Evolutionary conservation across 2,113 vertebrate genomes (phyloP), one percentile per base, ranked within the genome.

Genomic region (Ornithorhynchus anatinus): DNA sequence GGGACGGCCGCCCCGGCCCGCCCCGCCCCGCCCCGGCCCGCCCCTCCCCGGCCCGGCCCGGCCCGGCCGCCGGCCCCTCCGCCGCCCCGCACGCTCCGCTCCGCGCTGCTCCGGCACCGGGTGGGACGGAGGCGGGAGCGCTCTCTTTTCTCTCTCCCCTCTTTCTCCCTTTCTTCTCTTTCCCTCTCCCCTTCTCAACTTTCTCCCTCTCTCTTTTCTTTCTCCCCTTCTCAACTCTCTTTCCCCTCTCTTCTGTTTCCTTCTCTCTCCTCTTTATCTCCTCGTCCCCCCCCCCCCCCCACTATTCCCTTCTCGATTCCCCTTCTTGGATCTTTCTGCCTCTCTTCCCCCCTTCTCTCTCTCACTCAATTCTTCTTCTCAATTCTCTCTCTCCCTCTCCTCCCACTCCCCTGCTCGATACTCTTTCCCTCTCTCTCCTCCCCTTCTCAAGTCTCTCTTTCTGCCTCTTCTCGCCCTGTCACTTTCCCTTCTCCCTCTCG

Each of bases 291-390:
- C n/a, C n/a, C n/a, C n/a, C n/a, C n/a, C n/a, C n/a, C n/a, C n/a
- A n/a, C n/a, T n/a, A n/a, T n/a, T n/a, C n/a, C n/a, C n/a, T n/a
- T n/a, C n/a, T n/a, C n/a, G n/a, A n/a, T n/a, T n/a, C n/a, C n/a
- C n/a, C n/a, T n/a, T n/a, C n/a, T n/a, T n/a, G n/a, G 45, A 83
- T 76, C 82, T 87, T 82, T 72, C 42, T 47, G 47, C 8, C 25
- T 69, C 35, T 32, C n/a, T 54, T 58, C 54, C 68, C 45, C 17
- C 25, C 31, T 25, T 74, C n/a, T 72, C 69, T 70, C 81, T 69
- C 80, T 67, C 47, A 47, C 1, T 60, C 76, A 42, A 48, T 29
- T 50, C 52, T 47, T 27, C 57, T 12, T 40, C 37, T 45, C 77
- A 2, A 5, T 33, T 5, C 35, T 52, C 67, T 52, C 67, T 48